Base-by-base conservation (phyloP, 2,888 invertebrate species). In the Strigamia crassipes region DNA sequence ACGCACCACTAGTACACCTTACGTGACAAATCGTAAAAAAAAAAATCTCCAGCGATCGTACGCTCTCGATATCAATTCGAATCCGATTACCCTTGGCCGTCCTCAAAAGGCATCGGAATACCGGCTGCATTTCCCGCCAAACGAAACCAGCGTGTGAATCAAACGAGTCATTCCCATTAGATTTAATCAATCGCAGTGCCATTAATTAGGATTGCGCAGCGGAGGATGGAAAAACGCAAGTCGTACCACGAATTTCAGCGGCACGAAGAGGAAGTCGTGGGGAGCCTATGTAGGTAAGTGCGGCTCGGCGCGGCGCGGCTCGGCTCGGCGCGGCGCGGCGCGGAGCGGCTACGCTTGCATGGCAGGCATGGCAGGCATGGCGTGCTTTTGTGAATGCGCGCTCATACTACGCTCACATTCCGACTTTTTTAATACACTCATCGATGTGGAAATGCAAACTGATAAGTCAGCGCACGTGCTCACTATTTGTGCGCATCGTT, bases 231-330 rank as follows among this genome's bases (percentile, higher is more conserved):
- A 34, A 83, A 82, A 79, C 82, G 82, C 51, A 78, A 82, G 42
- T 79, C 81, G n/a, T n/a, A 82, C 3, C 83, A 82, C 18, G 82
- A 83, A 18, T 66, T 83, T 38, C 81, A 81, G 85, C 83, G 82
- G 31, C 82, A 89, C 86, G 90, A 90, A 85, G 89, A 89, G 85
- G 90, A 90, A 85, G 87, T 89, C 85, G 86, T 88, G 84, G 89
- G 88, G 83, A 88, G 88, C 86, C 86, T 89, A 84, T 88, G 88
- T 87, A 89, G 90, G 90, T 90, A 88, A 88, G 89, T 84, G 79
- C 82, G 85, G 84, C 73, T 81, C 77, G 46, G 79, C 78, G 27
- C 82, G 27, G 27, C 27, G 27, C 27, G 27, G 27, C 27, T 27
- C 1, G n/a, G n/a, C n/a, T n/a, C 27, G 27, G 27, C n/a, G n/a